phyloP scores from a whole-genome alignment of 2,888 invertebrate genomes.

The Pristionchus mayeri region DNA sequence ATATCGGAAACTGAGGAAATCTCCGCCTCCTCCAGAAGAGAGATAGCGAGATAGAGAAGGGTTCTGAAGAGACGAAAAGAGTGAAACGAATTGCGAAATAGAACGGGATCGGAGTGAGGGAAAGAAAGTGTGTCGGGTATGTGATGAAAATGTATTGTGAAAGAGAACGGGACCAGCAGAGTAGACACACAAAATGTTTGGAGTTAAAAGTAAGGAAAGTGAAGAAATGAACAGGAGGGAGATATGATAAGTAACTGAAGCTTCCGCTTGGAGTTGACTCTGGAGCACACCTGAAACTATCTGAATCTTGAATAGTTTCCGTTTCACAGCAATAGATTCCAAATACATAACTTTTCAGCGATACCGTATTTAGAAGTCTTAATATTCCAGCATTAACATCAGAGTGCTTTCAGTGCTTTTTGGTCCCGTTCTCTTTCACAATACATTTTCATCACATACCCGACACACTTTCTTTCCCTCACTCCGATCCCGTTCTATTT shows the following conservation, averaged over 20 bases:
- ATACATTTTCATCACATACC: constrained; percentile 16
- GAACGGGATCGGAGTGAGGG: constrained; percentile 9
- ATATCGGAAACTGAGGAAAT: constrained; percentile 21
- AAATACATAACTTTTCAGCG: too few relatives aligned
- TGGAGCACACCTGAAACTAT: too few relatives aligned
- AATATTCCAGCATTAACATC: neutral
- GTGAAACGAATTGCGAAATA: constrained; percentile 17
- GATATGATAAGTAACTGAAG: too few relatives aligned
- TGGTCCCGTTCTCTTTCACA: constrained; percentile 28
- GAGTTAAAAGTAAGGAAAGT: neutral
- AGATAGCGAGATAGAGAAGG: neutral
- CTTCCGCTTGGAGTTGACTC: too few relatives aligned
- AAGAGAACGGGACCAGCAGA: constrained; percentile 7
- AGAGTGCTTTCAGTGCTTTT: neutral
- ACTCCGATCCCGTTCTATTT: constrained; percentile 27
- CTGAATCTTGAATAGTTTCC: too few relatives aligned
- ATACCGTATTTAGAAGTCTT: neutral
- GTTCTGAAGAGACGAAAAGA: constrained; percentile 6
- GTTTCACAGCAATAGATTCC: too few relatives aligned
- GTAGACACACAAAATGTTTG: neutral
- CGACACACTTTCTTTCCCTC: constrained; percentile 4
- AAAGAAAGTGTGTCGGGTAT: constrained; percentile 9
- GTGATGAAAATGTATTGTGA: constrained; percentile 16
- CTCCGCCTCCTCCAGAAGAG: neutral
- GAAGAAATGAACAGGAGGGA: too few relatives aligned